Base-by-base conservation (phyloP, 2,797 vertebrate genomes). In the Acanthurus lineatus region DNA sequence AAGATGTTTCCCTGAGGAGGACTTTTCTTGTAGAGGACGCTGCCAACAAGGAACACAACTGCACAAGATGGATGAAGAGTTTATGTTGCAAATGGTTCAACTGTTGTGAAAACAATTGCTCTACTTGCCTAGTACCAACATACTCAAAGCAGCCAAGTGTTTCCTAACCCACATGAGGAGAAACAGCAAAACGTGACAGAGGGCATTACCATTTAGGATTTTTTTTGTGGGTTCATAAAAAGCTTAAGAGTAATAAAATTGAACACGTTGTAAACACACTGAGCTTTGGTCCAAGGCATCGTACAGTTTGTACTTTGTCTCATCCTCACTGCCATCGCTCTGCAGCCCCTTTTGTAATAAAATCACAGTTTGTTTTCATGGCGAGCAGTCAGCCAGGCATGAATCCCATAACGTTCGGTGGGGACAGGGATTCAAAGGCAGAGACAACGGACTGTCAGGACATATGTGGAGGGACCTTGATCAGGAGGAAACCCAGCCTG, bases 11-110 rank as follows among this genome's bases (percentile, higher is more conserved):
- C 98, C 92, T 97, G 93, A 1, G 97, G 97, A 32, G 97, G 97
- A 45, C 72, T 92, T 91, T 94, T 97, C 90, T 95, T 97, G 93
- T 99, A 99, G 71, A 98, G 79, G 47, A 94, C 83, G 86, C 96
- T 98, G 90, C 98, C 98, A 86, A 94, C 84, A 61, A 96, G 94
- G 92, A 99, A 99, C 73, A 99, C 97, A 82, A 95, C 98, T 99
- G 90, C 54, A 92, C 77, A 82, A 83, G 56, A 92, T 56, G 35
- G 61, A 85, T 47, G 51, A 22, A 22, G 58, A 45, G 72, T 81
- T 22, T 74, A 35, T 51, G 47, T 56, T 70, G 56, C 28, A 71
- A 15, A 57, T 5, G 2, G 12, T 8, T 64, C 17, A 1, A 40
- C 40, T 35, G 57, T 51, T 77, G 25, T 28, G 9, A 57, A 80